These are phyloP conservation scores for Pollachius pollachius DNA, from an alignment of 2,113 vertebrate species.

Conservation along the genomic window DNA sequence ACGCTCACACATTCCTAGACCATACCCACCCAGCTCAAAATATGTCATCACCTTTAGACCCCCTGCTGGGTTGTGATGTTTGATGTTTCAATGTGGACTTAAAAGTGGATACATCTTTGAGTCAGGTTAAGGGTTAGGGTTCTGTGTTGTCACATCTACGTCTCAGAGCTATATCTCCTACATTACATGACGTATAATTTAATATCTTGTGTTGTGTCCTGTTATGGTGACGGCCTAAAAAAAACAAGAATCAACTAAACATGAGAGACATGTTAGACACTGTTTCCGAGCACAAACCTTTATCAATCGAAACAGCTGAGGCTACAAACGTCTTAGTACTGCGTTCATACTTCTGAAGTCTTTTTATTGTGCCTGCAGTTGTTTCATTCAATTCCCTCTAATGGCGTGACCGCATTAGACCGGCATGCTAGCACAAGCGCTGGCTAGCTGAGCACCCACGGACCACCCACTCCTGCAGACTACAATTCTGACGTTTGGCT, in stretches of 20 bases:
- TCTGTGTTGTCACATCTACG: conserved; percentile 20
- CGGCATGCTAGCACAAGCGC: conserved; percentile 7
- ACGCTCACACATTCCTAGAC: not conserved
- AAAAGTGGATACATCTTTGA: conserved; percentile 52
- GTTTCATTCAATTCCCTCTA: conserved; percentile 35
- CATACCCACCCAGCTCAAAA: not conserved
- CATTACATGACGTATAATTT: no score
- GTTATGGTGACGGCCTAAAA: no score
- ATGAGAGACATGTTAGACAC: no score
- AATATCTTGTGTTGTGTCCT: no score
- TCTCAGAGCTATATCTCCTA: not conserved
- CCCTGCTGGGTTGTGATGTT: conserved; percentile 35
- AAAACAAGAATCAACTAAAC: no score
- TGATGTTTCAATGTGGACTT: conserved; percentile 32
- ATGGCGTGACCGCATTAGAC: conserved; percentile 17
- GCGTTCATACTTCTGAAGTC: no score
- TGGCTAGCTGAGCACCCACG: conserved; percentile 19
- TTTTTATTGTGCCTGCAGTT: not conserved
- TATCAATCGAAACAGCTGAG: no score
- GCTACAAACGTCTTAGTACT: no score
- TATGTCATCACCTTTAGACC: conserved; percentile 19
- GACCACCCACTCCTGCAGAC: conserved; percentile 27
- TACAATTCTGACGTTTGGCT: conserved; percentile 32
- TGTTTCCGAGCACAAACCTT: no score
- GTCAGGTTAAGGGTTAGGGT: conserved; percentile 17